Percentiles rank a stretch among this genome's conserved stretches.
Evolutionary conservation across 1,140 invertebrate species (phyloP).

Genomic region (Macrocentrus cingulum): DNA sequence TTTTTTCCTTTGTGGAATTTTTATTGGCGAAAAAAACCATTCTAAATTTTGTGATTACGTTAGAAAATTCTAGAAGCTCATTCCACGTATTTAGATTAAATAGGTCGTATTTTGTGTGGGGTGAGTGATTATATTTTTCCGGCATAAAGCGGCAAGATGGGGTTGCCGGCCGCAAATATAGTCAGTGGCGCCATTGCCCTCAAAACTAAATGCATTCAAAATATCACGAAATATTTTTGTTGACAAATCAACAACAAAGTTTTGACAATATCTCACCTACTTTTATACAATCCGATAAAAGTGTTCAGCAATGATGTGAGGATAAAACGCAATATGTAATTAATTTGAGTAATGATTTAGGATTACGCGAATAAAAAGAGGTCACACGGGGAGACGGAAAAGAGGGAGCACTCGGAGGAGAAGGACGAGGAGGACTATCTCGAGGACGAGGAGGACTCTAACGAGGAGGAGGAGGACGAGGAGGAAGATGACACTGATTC

Average conservation of each 20-base stretch:
- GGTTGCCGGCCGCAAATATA: conserved; percentile 31
- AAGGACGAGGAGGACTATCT: conserved; percentile 53
- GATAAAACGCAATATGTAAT: too few relatives aligned
- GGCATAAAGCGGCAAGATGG: conserved; percentile 7
- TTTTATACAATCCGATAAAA: too few relatives aligned
- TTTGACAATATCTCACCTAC: too few relatives aligned
- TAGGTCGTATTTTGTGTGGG: background rate
- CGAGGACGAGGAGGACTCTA: conserved; percentile 53
- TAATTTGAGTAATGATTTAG: conserved; percentile 26
- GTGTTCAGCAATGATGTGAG: too few relatives aligned
- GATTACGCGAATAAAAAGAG: conserved; percentile 43
- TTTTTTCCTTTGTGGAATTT: too few relatives aligned
- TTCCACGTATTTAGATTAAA: background rate
- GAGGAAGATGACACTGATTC: conserved; percentile 51
- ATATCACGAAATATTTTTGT: background rate
- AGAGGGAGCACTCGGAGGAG: conserved; percentile 51
- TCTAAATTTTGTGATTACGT: background rate
- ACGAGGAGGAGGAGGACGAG: conserved; percentile 50
- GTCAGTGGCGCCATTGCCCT: conserved; percentile 11
- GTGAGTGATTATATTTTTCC: background rate
- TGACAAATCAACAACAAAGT: too few relatives aligned
- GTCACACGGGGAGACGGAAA: conserved; percentile 52
- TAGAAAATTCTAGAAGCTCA: background rate
- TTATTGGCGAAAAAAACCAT: too few relatives aligned
- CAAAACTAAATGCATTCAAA: background rate